A percentile compares a stretch with the other conserved stretches of the same genome.
Conservation (phyloP, 2,797 vertebrate species). For the Galaxias olidus region DNA sequence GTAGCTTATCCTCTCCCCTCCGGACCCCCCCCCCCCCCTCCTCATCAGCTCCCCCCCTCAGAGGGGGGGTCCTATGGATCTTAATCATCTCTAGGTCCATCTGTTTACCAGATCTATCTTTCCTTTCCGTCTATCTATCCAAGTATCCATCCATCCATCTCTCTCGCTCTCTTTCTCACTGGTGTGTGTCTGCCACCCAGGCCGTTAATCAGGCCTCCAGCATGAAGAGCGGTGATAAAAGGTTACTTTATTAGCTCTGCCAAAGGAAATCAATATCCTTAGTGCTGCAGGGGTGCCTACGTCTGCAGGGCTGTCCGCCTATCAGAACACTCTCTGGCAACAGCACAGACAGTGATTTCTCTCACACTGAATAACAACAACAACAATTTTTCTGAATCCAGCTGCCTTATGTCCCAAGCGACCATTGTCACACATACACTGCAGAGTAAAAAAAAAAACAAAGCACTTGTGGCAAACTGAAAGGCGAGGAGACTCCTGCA, state of each 20-base stretch:
- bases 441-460: too few relatives aligned
- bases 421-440: too few relatives aligned
- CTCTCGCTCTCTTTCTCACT: constrained; percentile 1
- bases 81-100: constrained; percentile 43
- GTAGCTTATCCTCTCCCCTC: background rate
- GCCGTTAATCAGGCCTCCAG: constrained; percentile 63
- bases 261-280: constrained; percentile 72
- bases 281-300: constrained; percentile 38
- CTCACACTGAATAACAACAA: too few relatives aligned
- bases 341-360: background rate
- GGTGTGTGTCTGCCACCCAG: background rate
- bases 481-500: background rate
- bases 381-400: too few relatives aligned
- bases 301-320: constrained; percentile 28
- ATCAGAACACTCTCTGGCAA: background rate
- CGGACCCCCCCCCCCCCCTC: background rate
- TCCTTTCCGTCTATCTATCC: constrained; percentile 25
- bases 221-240: constrained; percentile 68
- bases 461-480: too few relatives aligned
- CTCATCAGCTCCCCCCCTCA: constrained; percentile 10
- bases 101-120: constrained; percentile 40
- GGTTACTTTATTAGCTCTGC: constrained; percentile 71
- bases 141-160: constrained; percentile 26
- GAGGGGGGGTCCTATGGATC: constrained; percentile 49
- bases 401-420: too few relatives aligned